Evolutionary conservation across 2,797 vertebrate genomes (phyloP).

Genomic region (Danionella dracula): DNA sequence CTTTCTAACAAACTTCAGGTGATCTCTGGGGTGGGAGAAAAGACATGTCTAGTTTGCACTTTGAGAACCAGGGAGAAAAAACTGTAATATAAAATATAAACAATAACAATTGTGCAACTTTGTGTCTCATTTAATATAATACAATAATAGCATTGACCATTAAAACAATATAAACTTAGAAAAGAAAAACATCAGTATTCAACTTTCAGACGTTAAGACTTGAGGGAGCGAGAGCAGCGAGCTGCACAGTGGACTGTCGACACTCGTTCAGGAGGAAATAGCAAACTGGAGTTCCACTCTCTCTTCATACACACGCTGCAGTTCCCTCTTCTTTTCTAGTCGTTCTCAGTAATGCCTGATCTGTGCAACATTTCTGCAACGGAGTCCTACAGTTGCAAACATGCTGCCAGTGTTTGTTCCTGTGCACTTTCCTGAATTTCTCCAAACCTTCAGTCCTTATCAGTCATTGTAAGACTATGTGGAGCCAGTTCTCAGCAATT

Average conservation of each 20-base stretch:
- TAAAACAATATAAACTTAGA: conserved; percentile 85
- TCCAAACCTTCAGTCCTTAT: conserved; percentile 57
- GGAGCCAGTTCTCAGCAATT: conserved; percentile 91
- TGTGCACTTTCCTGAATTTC: conserved; percentile 50
- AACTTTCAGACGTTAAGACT: conserved; percentile 70
- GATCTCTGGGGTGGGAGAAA: conserved; percentile 60
- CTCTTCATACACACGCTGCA: conserved; percentile 44
- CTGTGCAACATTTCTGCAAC: conserved; percentile 77
- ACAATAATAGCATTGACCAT: conserved; percentile 66
- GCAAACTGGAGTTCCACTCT: conserved; percentile 52
- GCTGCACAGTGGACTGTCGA: conserved; percentile 83
- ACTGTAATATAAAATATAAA: conserved; percentile 84
- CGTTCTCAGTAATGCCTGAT: conserved; percentile 78
- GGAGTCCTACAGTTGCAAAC: conserved; percentile 63
- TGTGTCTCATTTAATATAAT: conserved; percentile 69
- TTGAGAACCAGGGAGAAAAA: conserved; percentile 74
- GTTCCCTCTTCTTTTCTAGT: conserved; percentile 42
- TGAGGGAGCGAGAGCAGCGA: conserved; percentile 79
- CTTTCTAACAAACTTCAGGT: conserved; percentile 59
- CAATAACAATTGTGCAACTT: conserved; percentile 81
- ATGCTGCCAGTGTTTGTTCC: conserved; percentile 70
- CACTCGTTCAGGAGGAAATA: conserved; percentile 81
- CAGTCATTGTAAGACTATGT: conserved; percentile 73
- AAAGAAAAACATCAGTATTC: conserved; percentile 65
- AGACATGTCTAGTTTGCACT: conserved; percentile 62